phyloP scores from a whole-genome alignment of 2,797 vertebrate species.

The Danio albolineatus region DNA sequence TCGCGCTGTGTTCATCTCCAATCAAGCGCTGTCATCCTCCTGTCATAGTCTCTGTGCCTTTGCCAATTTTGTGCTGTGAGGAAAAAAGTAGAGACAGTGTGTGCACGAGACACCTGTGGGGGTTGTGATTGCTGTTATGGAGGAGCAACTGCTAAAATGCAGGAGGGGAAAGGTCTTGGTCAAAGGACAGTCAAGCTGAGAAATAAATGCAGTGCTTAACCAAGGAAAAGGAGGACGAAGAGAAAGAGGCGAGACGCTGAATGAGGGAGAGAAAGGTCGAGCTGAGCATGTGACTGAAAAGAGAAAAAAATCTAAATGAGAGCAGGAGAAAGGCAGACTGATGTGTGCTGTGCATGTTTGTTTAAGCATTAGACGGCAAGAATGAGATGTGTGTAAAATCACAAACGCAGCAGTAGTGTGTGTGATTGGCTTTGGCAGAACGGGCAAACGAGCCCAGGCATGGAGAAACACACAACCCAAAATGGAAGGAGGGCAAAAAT shows the following conservation, averaged over 20 bases:
- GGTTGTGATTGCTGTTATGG: conserved; percentile 11
- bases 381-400: conserved; percentile 6
- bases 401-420: neutral
- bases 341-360: neutral
- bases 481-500: neutral
- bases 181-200: conserved; percentile 7
- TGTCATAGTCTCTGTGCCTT: conserved; percentile 23
- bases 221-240: neutral
- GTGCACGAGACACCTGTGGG: neutral
- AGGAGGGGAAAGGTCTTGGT: neutral
- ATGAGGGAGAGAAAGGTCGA: conserved; percentile 13
- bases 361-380: conserved; percentile 10
- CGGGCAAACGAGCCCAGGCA: neutral
- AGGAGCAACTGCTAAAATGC: conserved; percentile 32
- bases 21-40: neutral
- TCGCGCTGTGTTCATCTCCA: neutral
- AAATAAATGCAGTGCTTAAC: conserved; percentile 5
- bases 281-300: neutral
- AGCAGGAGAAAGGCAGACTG: neutral
- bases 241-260: neutral
- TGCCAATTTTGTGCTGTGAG: conserved; percentile 24
- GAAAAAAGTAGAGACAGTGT: neutral
- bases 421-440: conserved; percentile 22
- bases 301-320: neutral
- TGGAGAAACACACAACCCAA: conserved; percentile 7